Evolutionary conservation across 2,888 invertebrate species (phyloP).

Genomic region (Archips crataeganus): DNA sequence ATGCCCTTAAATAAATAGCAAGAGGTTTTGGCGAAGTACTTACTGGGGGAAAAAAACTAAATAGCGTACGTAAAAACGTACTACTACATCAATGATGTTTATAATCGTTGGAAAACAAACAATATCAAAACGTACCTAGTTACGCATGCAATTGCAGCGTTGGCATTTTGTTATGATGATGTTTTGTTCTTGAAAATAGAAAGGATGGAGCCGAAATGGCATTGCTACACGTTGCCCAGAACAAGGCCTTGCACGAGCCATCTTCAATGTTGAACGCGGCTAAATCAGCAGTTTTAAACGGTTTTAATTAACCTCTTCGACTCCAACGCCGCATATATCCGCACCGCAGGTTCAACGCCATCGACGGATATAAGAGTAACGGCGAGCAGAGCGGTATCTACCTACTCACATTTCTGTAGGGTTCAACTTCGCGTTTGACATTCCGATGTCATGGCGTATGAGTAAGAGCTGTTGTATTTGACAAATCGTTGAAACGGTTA

Average conservation of each 20-base stretch:
- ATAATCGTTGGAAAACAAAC: background rate
- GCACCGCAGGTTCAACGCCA: no score
- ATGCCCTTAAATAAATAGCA: no score
- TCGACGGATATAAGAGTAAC: no score
- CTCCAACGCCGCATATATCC: no score
- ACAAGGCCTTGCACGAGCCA: constrained; percentile 25
- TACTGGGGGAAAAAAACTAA: background rate
- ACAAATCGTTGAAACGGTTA: no score
- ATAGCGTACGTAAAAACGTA: background rate
- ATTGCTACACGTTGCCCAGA: constrained; percentile 20
- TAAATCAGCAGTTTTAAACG: background rate
- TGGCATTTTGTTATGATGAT: constrained; percentile 19
- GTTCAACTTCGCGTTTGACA: no score
- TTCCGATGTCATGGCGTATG: no score
- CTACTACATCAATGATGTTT: background rate
- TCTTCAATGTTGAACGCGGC: constrained; percentile 14
- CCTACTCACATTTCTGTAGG: no score
- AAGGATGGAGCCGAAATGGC: constrained; percentile 24
- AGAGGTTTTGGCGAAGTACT: no score
- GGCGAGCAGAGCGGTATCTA: no score
- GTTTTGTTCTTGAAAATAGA: constrained; percentile 32
- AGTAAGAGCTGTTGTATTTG: no score
- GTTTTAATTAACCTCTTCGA: background rate
- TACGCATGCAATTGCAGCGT: constrained; percentile 10
- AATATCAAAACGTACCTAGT: background rate